Conservation (phyloP, 2,888 invertebrate genomes). For the Hoplodrina blanda region DNA sequence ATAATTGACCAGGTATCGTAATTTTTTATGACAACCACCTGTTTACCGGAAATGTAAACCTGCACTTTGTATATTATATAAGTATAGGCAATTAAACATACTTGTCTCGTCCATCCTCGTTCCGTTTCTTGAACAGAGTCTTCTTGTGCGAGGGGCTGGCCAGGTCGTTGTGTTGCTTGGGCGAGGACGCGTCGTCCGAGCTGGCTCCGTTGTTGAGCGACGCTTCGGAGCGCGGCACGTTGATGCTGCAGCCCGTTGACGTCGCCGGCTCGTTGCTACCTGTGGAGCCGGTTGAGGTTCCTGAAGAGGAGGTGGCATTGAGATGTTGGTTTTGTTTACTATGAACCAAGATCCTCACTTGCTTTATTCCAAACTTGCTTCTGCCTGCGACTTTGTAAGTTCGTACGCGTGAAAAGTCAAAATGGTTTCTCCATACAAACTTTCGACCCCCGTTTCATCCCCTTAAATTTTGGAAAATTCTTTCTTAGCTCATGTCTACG, state of each 20-base stretch:
- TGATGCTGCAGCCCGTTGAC: constrained; percentile 32
- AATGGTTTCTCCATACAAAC: no score
- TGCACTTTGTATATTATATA: no score
- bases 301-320: constrained; percentile 62
- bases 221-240: constrained; percentile 33
- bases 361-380: no score
- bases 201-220: constrained; percentile 46
- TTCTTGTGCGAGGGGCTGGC: constrained; percentile 93
- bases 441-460: no score
- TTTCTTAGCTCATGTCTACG: no score
- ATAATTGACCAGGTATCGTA: no score
- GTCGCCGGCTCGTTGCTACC: constrained; percentile 74
- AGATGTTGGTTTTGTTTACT: neutral
- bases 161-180: constrained; percentile 74
- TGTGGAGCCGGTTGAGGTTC: constrained; percentile 83
- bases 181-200: constrained; percentile 49
- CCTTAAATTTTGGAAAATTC: no score
- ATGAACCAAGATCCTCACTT: neutral
- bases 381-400: no score
- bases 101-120: constrained; percentile 98
- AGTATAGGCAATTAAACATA: constrained; percentile 78
- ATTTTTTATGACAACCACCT: no score
- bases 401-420: no score
- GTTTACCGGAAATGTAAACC: no score
- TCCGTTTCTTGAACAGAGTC: constrained; percentile 95